Evolutionary conservation across 2,113 vertebrate genomes (phyloP), one percentile per base, ranked within the genome.

Genomic region (Microcebus lehilahytsara): DNA sequence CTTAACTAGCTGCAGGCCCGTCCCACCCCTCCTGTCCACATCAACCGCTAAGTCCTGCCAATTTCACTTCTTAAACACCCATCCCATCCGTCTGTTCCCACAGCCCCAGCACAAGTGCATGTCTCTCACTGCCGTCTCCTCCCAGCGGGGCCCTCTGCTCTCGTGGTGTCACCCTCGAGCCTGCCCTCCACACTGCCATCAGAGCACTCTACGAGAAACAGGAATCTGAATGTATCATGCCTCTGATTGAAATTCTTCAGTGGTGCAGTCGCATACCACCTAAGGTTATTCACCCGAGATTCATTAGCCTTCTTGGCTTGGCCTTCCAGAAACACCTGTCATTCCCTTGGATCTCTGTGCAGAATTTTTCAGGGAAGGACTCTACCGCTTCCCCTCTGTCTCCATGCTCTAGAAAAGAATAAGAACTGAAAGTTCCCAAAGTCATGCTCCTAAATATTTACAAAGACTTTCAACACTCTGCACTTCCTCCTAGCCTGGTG

Each of bases 331-430:
- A 60, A 16, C 6, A 91, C 37, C 32, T 80, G 10, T n/a, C 69
- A 79, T 80, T 83, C 42, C 20, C n/a, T 66, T 34, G 58, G 53
- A 53, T 46, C 37, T 93, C 72, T 22, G 25, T n/a, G 49, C 2
- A 91, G 5, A 89, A 83, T 71, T 83, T 81, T 72, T 23, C 32
- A 81, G 9, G 53, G 17, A 80, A 88, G 81, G 25, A 80, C 67
- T 51, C 11, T 75, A 27, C 32, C 17, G 46, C 27, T 85, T 27
- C 74, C 51, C 86, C 78, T 40, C 20, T 20, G 27, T 83, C 11
- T 51, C 53, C 40, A 27, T 17, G 17, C 58, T 56, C 9, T 5
- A 89, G 49, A 17, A 42, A 92, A 81, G 56, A 95, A 40, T 40
- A 80, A 93, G 46, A 79, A 79, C 7, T 6, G 3, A 67, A 92